These are phyloP conservation scores for Chrysolina americana DNA, from an alignment of 2,888 invertebrate genomes.

Conservation along the genomic window DNA sequence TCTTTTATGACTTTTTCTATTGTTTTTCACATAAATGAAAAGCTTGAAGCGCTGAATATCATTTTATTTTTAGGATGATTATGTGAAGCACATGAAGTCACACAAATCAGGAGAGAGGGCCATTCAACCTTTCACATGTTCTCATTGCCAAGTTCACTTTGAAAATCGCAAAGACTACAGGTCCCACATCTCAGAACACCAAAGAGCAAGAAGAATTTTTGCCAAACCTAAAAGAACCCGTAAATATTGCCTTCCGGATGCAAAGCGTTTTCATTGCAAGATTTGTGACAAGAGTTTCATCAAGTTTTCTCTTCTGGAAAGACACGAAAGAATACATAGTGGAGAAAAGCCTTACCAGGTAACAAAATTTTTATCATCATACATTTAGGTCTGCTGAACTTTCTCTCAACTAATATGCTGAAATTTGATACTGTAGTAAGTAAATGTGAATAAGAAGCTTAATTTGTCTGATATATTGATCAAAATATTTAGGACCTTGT, in stretches of 20 bases:
- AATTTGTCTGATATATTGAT: no score
- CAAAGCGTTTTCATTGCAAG: slow-evolving; percentile 67
- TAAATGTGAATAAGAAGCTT: no score
- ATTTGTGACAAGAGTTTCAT: slow-evolving; percentile 73
- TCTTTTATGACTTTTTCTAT: not conserved
- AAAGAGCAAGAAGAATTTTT: slow-evolving; percentile 69
- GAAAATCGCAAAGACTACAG: slow-evolving; percentile 68
- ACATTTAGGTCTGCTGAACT: no score
- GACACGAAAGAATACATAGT: slow-evolving; percentile 79
- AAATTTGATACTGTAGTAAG: no score
- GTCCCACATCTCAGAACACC: slow-evolving; percentile 72
- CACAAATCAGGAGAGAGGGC: slow-evolving; percentile 44
- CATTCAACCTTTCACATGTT: slow-evolving; percentile 69
- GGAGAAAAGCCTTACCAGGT: slow-evolving; percentile 76
- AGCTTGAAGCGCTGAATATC: slow-evolving; percentile 5
- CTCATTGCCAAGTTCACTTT: slow-evolving; percentile 74
- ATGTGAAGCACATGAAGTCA: slow-evolving; percentile 69
- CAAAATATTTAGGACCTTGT: no score
- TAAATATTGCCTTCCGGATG: slow-evolving; percentile 46
- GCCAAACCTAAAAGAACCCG: slow-evolving; percentile 44
- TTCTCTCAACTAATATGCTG: no score
- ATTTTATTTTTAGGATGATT: slow-evolving; percentile 67
- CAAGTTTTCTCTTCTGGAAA: slow-evolving; percentile 77
- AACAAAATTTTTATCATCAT: slow-evolving; percentile 46
- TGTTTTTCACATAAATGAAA: no score